Evolutionary conservation across 2,888 invertebrate species (phyloP).

Genomic region (Neoscelio sp.): DNA sequence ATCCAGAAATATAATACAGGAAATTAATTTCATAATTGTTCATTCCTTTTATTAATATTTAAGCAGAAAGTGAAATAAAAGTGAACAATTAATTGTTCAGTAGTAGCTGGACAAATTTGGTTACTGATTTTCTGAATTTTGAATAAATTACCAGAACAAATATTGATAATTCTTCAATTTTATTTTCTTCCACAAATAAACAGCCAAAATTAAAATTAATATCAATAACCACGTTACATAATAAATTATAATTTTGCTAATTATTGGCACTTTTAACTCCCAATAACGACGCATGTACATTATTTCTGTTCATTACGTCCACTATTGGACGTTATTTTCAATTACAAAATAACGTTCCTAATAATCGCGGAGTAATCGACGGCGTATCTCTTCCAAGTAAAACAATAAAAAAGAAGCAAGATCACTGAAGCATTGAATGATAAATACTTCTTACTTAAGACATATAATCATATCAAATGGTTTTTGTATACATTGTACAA

Average conservation of each 20-base stretch:
- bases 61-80: too few relatives aligned
- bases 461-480: conserved; percentile 81
- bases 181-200: too few relatives aligned
- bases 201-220: neutral
- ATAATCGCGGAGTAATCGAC: conserved; percentile 72
- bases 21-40: too few relatives aligned
- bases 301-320: conserved; percentile 69
- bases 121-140: too few relatives aligned
- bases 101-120: too few relatives aligned
- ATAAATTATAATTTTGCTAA: conserved; percentile 2
- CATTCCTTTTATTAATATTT: too few relatives aligned
- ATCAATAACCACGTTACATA: neutral
- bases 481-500: conserved; percentile 81
- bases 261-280: neutral
- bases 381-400: conserved; percentile 76
- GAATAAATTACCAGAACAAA: too few relatives aligned
- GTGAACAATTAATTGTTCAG: too few relatives aligned
- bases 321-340: conserved; percentile 78
- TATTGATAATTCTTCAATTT: too few relatives aligned
- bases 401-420: conserved; percentile 51
- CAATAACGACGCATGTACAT: conserved; percentile 1
- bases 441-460: conserved; percentile 71
- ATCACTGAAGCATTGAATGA: conserved; percentile 62
- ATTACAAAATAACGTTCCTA: conserved; percentile 80
- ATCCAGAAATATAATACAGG: too few relatives aligned